These are phyloP conservation scores for Pissodes strobi DNA, from an alignment of 1,140 invertebrate species.

Conservation along the genomic window DNA sequence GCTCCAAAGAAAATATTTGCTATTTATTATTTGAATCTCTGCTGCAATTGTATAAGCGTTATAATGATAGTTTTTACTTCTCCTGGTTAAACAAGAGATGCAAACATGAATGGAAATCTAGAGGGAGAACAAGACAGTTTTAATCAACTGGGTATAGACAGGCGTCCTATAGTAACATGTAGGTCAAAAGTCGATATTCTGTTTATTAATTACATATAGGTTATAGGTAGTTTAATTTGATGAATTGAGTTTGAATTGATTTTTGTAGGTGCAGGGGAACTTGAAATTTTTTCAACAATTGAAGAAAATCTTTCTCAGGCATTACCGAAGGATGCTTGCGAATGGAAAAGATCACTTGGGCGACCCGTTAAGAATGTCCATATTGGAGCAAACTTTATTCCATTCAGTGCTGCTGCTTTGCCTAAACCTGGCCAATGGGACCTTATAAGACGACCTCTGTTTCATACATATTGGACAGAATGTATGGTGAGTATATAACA, in stretches of 20 bases:
- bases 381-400: conserved; percentile 82
- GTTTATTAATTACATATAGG: too few relatives aligned
- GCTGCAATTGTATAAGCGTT: too few relatives aligned
- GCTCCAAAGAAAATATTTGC: too few relatives aligned
- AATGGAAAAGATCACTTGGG: conserved; percentile 87
- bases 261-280: conserved; percentile 82
- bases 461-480: conserved; percentile 95
- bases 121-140: conserved; percentile 16
- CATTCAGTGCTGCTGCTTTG: conserved; percentile 73
- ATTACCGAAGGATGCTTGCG: conserved; percentile 81
- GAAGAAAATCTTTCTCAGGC: conserved; percentile 75
- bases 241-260: too few relatives aligned
- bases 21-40: too few relatives aligned
- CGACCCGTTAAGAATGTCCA: conserved; percentile 80
- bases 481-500: conserved; percentile 81
- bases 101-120: conserved; percentile 33
- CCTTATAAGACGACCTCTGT: conserved; percentile 82
- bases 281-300: conserved; percentile 81
- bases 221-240: too few relatives aligned
- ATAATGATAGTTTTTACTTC: conserved; percentile 34
- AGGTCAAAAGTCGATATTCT: conserved; percentile 38
- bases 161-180: conserved; percentile 51
- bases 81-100: conserved; percentile 27
- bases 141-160: conserved; percentile 37
- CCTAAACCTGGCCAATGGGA: conserved; percentile 71